These are phyloP conservation scores for Platycheirus rosarum DNA, from an alignment of 2,888 invertebrate species.

Conservation along the genomic window DNA sequence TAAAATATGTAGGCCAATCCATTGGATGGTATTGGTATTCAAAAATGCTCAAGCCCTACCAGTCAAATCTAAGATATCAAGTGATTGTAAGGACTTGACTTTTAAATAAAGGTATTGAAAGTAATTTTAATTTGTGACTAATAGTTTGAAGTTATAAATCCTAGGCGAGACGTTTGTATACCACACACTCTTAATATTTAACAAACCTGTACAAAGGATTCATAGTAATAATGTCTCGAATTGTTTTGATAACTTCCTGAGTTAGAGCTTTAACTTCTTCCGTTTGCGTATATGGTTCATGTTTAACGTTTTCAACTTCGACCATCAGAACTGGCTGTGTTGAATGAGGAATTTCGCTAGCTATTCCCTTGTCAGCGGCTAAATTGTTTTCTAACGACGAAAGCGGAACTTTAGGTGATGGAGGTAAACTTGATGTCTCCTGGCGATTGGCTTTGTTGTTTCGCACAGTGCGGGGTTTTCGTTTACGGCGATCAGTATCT, in stretches of 20 bases:
- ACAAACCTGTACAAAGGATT: conserved; percentile 93
- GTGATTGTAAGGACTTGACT: too few relatives aligned
- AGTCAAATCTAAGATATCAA: too few relatives aligned
- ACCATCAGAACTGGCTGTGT: conserved; percentile 90
- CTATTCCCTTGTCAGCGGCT: conserved; percentile 31
- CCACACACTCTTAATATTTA: neutral
- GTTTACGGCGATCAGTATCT: conserved; percentile 84
- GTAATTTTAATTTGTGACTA: neutral
- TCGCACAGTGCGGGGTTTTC: conserved; percentile 80
- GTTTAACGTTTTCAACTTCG: conserved; percentile 95
- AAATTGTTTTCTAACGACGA: conserved; percentile 18
- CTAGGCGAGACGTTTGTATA: neutral
- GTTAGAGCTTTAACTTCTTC: conserved; percentile 98
- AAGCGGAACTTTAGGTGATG: conserved; percentile 3
- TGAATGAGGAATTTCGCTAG: conserved; percentile 37
- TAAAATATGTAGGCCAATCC: too few relatives aligned
- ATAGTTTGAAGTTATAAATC: conserved; percentile 1
- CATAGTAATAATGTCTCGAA: conserved; percentile 97
- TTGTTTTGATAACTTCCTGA: conserved; percentile 98
- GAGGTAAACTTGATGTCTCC: conserved; percentile 77
- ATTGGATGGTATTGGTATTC: too few relatives aligned
- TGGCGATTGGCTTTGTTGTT: conserved; percentile 82
- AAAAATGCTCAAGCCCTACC: too few relatives aligned
- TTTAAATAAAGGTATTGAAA: too few relatives aligned
- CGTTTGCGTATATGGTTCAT: conserved; percentile 93